These are phyloP conservation scores for Odontomyia ornata DNA, from an alignment of 2,888 invertebrate genomes.

Conservation along the genomic window DNA sequence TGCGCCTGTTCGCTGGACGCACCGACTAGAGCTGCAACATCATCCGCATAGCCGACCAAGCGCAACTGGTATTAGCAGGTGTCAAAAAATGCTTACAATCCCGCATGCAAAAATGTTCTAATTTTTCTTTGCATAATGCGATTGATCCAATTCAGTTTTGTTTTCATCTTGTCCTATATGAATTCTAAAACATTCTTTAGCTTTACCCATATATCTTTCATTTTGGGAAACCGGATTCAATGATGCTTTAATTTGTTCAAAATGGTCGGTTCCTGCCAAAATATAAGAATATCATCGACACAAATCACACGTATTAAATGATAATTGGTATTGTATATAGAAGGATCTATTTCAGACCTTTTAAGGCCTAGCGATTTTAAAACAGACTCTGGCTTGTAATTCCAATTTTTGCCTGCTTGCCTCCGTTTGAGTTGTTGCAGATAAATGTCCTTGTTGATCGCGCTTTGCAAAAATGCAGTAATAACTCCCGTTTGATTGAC, in stretches of 20 bases:
- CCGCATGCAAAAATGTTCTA: neutral
- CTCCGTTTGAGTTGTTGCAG: too few relatives aligned
- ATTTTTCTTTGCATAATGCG: neutral
- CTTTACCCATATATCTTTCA: neutral
- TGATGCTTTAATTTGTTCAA: neutral
- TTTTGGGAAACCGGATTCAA: too few relatives aligned
- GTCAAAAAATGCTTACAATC: neutral
- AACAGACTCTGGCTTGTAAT: neutral
- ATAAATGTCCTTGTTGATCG: too few relatives aligned
- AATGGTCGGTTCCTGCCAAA: neutral
- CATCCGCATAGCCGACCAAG: too few relatives aligned
- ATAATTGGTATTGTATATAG: constrained; percentile 1
- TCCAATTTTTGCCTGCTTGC: constrained; percentile 11
- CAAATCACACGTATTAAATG: neutral
- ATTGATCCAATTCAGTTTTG: too few relatives aligned
- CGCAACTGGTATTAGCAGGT: neutral
- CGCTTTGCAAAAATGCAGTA: too few relatives aligned
- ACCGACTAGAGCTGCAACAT: too few relatives aligned
- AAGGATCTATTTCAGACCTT: constrained; percentile 10
- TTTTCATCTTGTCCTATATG: too few relatives aligned
- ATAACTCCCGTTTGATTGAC: too few relatives aligned
- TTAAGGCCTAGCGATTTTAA: constrained; percentile 4
- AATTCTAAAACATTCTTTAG: neutral
- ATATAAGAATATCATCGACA: neutral
- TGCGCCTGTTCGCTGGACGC: too few relatives aligned